These are phyloP conservation scores for Loris lydekkerianus DNA, from an alignment of 2,797 vertebrate genomes.

Conservation along the genomic window DNA sequence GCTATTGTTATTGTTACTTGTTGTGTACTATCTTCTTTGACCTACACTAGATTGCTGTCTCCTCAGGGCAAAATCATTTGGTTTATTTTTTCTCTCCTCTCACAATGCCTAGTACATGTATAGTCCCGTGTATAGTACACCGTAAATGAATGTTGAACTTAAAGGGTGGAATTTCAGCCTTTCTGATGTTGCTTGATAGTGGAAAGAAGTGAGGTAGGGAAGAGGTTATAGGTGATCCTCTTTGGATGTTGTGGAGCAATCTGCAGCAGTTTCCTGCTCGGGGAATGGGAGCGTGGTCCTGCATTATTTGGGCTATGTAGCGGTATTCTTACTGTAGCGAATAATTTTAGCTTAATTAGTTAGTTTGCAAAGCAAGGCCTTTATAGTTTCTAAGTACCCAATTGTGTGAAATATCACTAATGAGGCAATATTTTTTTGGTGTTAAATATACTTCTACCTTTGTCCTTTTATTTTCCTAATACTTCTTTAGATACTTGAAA, in stretches of 20 bases:
- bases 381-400: constrained; percentile 21
- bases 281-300: neutral
- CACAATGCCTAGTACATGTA: neutral
- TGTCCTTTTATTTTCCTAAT: constrained; percentile 56
- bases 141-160: neutral
- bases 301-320: neutral
- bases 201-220: neutral
- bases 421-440: constrained; percentile 10
- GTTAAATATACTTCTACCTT: constrained; percentile 13
- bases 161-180: neutral
- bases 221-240: neutral
- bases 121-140: neutral
- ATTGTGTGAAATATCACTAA: constrained; percentile 42
- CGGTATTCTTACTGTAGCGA: neutral
- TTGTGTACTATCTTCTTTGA: neutral
- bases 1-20: neutral
- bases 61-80: neutral
- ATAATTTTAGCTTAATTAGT: neutral
- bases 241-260: neutral
- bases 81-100: constrained; percentile 49
- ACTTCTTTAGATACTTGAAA: constrained; percentile 66
- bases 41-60: neutral
- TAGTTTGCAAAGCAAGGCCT: constrained; percentile 17
- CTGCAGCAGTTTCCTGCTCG: neutral
- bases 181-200: neutral